phyloP scores from a whole-genome alignment of 35 echinoderm and acorn worm genomes.

The Ophiothrix spiculata region DNA sequence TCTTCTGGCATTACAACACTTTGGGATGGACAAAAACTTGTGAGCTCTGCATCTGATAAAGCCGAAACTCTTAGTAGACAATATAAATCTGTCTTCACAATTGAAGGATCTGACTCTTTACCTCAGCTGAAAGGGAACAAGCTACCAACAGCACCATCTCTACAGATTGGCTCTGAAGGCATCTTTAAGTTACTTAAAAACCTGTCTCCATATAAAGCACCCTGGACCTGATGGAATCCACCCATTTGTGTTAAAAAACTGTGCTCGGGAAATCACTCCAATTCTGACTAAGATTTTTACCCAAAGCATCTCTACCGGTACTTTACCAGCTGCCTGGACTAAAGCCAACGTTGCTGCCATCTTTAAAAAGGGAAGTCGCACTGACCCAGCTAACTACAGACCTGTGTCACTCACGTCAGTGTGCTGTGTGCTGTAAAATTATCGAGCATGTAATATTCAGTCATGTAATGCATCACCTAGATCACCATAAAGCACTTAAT shows the following conservation, averaged over 20 bases:
- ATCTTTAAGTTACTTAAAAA: not conserved
- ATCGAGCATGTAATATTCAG: conserved; percentile 22
- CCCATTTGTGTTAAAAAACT: conserved; percentile 20
- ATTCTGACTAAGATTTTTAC: not conserved
- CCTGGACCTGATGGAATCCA: conserved; percentile 6
- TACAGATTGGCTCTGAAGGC: not conserved
- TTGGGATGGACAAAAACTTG: not conserved
- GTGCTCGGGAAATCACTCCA: conserved; percentile 1
- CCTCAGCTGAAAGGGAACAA: not conserved
- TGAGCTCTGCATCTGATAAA: conserved; percentile 5
- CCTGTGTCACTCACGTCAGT: not conserved
- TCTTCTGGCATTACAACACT: conserved; percentile 18
- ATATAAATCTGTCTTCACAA: conserved; percentile 1
- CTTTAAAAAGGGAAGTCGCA: not conserved
- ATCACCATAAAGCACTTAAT: conserved; percentile 5
- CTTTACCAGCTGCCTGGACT: not conserved
- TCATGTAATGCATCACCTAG: conserved; percentile 21
- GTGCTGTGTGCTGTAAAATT: not conserved
- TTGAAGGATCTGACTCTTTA: not conserved
- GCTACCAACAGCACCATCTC: not conserved
- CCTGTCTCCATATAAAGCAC: conserved; percentile 11
- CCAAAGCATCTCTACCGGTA: conserved; percentile 21
- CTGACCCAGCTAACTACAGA: not conserved
- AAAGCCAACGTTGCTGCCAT: conserved; percentile 10
- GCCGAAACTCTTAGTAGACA: conserved; percentile 3